phyloP scores from a whole-genome alignment of 2,113 vertebrate species.

The Ramphastos sulfuratus region DNA sequence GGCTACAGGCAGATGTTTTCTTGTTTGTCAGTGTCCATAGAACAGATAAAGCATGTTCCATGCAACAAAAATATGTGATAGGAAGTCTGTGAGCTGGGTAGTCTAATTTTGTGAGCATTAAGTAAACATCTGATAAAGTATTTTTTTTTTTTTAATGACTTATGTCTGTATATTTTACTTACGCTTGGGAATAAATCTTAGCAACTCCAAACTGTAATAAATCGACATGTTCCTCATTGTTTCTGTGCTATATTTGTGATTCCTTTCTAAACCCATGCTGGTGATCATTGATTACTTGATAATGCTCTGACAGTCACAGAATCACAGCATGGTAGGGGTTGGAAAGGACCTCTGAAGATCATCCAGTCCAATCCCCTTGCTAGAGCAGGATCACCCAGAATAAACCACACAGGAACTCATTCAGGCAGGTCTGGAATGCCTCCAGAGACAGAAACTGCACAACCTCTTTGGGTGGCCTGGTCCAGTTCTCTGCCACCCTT shows the following conservation, averaged over 20 bases:
- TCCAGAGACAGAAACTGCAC: too few relatives aligned
- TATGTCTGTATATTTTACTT: not conserved
- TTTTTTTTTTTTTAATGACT: not conserved
- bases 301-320: not conserved
- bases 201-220: not conserved
- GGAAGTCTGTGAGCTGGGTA: not conserved
- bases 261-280: not conserved
- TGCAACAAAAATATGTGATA: not conserved
- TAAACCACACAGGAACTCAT: too few relatives aligned
- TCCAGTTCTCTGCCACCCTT: too few relatives aligned
- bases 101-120: not conserved
- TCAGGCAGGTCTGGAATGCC: too few relatives aligned
- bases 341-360: too few relatives aligned
- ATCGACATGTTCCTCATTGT: not conserved
- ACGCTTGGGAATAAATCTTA: not conserved
- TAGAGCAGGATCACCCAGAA: too few relatives aligned
- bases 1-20: not conserved
- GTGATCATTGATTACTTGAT: not conserved
- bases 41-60: not conserved
- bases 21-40: not conserved
- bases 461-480: too few relatives aligned
- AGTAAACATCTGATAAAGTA: not conserved
- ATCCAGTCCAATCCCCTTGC: too few relatives aligned
- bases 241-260: not conserved
- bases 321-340: too few relatives aligned